Conservation (phyloP, 1,140 invertebrate genomes). For the Aphelenchoides avenae region DNA sequence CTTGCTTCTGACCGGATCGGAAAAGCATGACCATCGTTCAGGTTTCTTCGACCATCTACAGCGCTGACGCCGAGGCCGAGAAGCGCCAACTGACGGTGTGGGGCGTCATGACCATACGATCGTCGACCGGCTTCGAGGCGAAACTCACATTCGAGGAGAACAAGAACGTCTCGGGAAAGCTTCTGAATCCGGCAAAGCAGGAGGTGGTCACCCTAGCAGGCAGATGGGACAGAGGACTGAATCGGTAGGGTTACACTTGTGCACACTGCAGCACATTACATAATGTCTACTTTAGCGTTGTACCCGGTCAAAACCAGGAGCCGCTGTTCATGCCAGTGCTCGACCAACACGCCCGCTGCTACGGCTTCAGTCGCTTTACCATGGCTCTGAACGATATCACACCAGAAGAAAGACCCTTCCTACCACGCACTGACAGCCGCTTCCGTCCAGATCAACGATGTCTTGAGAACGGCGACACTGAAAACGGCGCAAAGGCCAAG, state of each 20-base stretch:
- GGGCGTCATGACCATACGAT: constrained; percentile 26
- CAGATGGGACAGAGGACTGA: constrained; percentile 22
- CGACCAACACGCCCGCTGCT: constrained; percentile 25
- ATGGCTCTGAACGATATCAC: constrained; percentile 36
- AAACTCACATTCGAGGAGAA: constrained; percentile 28
- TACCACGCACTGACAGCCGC: constrained; percentile 37
- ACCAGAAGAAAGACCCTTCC: constrained; percentile 23
- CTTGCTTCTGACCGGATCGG: background rate
- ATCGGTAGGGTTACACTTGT: constrained; percentile 21
- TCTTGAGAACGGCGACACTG: constrained; percentile 32
- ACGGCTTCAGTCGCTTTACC: constrained; percentile 42
- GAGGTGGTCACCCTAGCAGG: constrained; percentile 1
- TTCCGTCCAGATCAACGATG: constrained; percentile 35
- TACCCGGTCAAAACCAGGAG: constrained; percentile 11
- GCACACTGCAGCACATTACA: background rate
- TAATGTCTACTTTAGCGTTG: background rate
- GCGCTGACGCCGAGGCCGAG: constrained; percentile 22
- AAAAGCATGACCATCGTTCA: background rate
- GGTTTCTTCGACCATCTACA: constrained; percentile 34
- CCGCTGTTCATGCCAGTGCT: too few relatives aligned
- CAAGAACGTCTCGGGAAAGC: background rate
- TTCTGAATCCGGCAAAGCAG: background rate
- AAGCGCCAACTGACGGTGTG: constrained; percentile 33
- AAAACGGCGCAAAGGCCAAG: constrained; percentile 19
- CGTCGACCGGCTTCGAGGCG: constrained; percentile 19